phyloP scores from a whole-genome alignment of 2,797 vertebrate genomes.

The Melanotaenia pygmaea region DNA sequence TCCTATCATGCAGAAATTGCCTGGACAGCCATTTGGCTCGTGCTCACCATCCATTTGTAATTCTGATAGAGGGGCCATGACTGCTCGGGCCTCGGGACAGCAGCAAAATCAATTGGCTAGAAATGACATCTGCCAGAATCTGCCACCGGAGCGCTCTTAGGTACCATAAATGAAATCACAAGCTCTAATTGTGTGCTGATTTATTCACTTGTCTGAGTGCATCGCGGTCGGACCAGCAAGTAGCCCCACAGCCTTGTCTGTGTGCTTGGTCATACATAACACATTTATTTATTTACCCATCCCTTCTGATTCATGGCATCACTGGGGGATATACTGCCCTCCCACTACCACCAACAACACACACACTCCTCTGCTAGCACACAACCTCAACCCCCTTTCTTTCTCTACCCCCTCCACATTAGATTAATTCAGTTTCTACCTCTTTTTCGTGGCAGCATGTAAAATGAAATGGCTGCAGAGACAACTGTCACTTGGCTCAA shows the following conservation, averaged over 20 bases:
- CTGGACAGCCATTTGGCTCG: conserved; percentile 82
- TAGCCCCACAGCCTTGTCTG: conserved; percentile 73
- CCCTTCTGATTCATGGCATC: conserved; percentile 74
- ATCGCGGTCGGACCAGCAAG: conserved; percentile 67
- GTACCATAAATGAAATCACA: conserved; percentile 87
- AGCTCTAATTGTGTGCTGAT: conserved; percentile 86
- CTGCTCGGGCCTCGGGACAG: conserved; percentile 78
- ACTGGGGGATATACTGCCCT: conserved; percentile 60
- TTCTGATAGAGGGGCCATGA: conserved; percentile 76
- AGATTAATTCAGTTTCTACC: conserved; percentile 75
- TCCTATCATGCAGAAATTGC: conserved; percentile 80
- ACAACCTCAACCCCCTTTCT: conserved; percentile 25
- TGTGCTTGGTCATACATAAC: conserved; percentile 83
- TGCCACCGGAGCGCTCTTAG: conserved; percentile 78
- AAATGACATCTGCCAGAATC: conserved; percentile 88
- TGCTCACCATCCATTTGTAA: conserved; percentile 81
- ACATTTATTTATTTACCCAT: conserved; percentile 82
- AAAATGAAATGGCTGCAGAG: conserved; percentile 80
- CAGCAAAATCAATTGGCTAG: conserved; percentile 87
- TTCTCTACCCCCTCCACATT: conserved; percentile 52
- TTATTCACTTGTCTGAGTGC: conserved; percentile 86
- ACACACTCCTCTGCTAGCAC: neutral
- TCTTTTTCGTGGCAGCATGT: conserved; percentile 54
- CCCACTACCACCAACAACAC: neutral
- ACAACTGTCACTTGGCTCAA: conserved; percentile 83